phyloP scores from a whole-genome alignment of 1,140 invertebrate species.

The Panonychus citri region DNA sequence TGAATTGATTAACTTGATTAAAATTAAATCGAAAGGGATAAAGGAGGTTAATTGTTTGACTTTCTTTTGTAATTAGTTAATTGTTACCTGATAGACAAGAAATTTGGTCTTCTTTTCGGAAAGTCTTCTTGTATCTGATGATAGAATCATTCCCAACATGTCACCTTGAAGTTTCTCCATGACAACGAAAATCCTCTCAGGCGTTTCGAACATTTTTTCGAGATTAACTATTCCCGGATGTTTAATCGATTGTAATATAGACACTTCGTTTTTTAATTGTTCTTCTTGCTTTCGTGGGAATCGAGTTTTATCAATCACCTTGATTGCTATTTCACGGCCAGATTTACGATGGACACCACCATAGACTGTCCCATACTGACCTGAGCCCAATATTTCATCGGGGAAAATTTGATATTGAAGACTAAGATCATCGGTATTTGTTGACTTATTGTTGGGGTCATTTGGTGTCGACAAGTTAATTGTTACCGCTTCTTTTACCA shows the following conservation, averaged over 20 bases:
- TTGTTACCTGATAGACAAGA: slow-evolving; percentile 61
- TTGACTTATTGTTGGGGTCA: too few relatives aligned
- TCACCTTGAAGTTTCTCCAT: slow-evolving; percentile 49
- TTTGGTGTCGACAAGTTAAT: neutral
- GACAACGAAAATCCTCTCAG: slow-evolving; percentile 48
- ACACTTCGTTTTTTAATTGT: slow-evolving; percentile 92
- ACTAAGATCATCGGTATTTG: slow-evolving; percentile 41
- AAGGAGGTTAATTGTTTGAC: neutral
- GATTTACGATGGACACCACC: slow-evolving; percentile 64
- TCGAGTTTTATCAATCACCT: slow-evolving; percentile 72
- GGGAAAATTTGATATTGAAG: slow-evolving; percentile 84
- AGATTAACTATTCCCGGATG: slow-evolving; percentile 45
- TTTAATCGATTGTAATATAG: slow-evolving; percentile 80
- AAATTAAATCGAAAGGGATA: too few relatives aligned
- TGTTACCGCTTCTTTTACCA: neutral
- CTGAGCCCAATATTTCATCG: slow-evolving; percentile 91
- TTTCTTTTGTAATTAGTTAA: neutral
- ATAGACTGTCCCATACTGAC: slow-evolving; percentile 95
- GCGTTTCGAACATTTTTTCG: slow-evolving; percentile 94
- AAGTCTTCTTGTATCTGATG: slow-evolving; percentile 62
- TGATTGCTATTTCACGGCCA: slow-evolving; percentile 70
- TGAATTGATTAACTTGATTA: too few relatives aligned
- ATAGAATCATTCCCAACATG: slow-evolving; percentile 98
- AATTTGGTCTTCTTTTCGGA: slow-evolving; percentile 92
- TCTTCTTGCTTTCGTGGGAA: slow-evolving; percentile 98